phyloP scores from a whole-genome alignment of 1,140 invertebrate genomes.

The Neodiprion lecontei region DNA sequence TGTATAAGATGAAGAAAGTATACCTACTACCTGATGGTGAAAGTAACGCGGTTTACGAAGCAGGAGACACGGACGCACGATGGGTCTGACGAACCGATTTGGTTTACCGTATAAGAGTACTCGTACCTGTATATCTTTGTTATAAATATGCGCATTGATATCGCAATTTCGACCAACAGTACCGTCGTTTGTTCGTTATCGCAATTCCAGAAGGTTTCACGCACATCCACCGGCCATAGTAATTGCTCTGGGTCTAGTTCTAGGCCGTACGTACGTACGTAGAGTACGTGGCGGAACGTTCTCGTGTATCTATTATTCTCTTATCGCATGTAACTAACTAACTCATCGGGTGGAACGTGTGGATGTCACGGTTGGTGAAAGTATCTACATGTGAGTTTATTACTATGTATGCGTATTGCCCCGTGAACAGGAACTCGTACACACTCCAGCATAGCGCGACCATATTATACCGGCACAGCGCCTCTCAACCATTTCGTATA shows the following conservation, averaged over 20 bases:
- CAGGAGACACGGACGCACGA: too few species aligned
- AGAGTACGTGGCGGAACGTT: slow-evolving; percentile 1
- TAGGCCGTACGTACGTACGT: background rate
- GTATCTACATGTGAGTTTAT: background rate
- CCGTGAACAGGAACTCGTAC: background rate
- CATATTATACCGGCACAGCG: background rate
- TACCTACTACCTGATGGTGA: too few species aligned
- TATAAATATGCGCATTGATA: too few species aligned
- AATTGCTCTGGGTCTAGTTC: background rate
- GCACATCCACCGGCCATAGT: background rate
- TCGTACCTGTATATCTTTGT: too few species aligned
- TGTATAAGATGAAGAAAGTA: too few species aligned
- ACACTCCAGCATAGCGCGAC: background rate
- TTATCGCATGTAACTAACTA: background rate
- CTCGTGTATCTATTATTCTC: background rate
- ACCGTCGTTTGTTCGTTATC: too few species aligned
- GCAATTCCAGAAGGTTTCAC: too few species aligned
- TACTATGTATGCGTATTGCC: background rate
- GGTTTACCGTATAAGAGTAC: too few species aligned
- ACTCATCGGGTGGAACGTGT: background rate
- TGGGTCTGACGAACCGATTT: too few species aligned
- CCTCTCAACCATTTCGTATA: background rate
- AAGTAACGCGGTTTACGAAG: too few species aligned
- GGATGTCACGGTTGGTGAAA: slow-evolving; percentile 4
- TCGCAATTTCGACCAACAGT: too few species aligned